phyloP scores from a whole-genome alignment of 2,888 invertebrate genomes.

The Drosophila falleni region DNA sequence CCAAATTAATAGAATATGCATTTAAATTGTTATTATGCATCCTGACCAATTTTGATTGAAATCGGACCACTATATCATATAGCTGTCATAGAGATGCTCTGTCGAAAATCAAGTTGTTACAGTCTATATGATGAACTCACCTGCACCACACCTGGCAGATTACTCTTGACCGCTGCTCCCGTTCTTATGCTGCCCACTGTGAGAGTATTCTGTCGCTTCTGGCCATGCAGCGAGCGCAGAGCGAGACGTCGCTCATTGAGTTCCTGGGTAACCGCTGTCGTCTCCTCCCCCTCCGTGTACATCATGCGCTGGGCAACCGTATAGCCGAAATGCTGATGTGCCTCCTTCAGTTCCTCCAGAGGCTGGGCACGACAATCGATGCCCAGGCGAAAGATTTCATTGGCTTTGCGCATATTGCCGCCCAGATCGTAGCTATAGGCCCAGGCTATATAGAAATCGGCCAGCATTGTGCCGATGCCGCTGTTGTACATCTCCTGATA shows the following conservation, averaged over 20 bases:
- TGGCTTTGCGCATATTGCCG: slow-evolving; percentile 93
- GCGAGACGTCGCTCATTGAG: slow-evolving; percentile 91
- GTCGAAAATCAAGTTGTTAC: too few species aligned
- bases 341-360: slow-evolving; percentile 90
- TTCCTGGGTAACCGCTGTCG: slow-evolving; percentile 87
- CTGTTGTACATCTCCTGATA: slow-evolving; percentile 93
- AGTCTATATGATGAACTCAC: slow-evolving; percentile 64
- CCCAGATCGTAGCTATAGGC: slow-evolving; percentile 93
- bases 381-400: slow-evolving; percentile 92
- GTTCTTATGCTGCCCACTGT: slow-evolving; percentile 87
- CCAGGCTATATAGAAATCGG: slow-evolving; percentile 95
- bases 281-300: slow-evolving; percentile 87
- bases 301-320: slow-evolving; percentile 82
- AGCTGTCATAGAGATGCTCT: too few species aligned
- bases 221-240: slow-evolving; percentile 90
- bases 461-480: slow-evolving; percentile 92
- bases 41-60: too few species aligned
- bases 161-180: slow-evolving; percentile 82
- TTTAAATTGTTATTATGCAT: too few species aligned
- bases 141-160: slow-evolving; percentile 80
- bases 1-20: too few species aligned
- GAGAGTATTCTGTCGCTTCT: slow-evolving; percentile 86
- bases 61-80: too few species aligned
- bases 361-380: slow-evolving; percentile 92
- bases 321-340: slow-evolving; percentile 88